Evolutionary conservation across 2,113 vertebrate genomes (phyloP), one percentile per base, ranked within the genome.

Genomic region (Arenaria interpres): DNA sequence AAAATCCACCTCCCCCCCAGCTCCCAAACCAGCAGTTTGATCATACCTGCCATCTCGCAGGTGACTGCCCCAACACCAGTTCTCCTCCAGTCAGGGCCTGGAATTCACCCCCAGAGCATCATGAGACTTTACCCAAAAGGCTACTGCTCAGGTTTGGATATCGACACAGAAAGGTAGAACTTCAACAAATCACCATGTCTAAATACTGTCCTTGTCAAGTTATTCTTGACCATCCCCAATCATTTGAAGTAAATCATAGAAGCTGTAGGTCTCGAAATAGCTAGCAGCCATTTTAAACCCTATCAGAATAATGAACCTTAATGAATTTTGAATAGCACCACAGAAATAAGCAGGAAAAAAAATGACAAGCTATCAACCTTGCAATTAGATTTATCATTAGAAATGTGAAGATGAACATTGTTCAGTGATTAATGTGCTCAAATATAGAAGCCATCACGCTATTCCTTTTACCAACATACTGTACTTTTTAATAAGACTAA

Each of bases 331-430:
- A 96, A 72, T n/a, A 93, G 57, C 16, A 66, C 21, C n/a, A 88
- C 45, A 82, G 66, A 95, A 95, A 85, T 72, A 88, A 91, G 69
- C 12, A 77, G 50, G 2, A 45, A 50, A 80, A 85, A 41, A 86
- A 88, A 6, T 9, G 56, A 71, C 51, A 89, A 79, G 81, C 80
- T 88, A 67, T 92, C 93, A 89, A 60, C 59, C 68, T 93, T 78
- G 46, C 35, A 95, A 76, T 96, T 94, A 93, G 86, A 75, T 95
- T 88, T 87, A 89, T 79, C 81, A 93, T 72, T 85, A 87, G 66
- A 82, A 88, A 73, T 75, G 66, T 28, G 87, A 91, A 89, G 6
- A 4, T 14, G 95, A 96, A 85, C 69, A 85, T 41, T 82, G 53
- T 85, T 79, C 25, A 1, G 22, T 79, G 81, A 93, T 89, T 85